These are phyloP conservation scores for Laspeyria flexula DNA, from an alignment of 2,888 invertebrate species.

Conservation along the genomic window DNA sequence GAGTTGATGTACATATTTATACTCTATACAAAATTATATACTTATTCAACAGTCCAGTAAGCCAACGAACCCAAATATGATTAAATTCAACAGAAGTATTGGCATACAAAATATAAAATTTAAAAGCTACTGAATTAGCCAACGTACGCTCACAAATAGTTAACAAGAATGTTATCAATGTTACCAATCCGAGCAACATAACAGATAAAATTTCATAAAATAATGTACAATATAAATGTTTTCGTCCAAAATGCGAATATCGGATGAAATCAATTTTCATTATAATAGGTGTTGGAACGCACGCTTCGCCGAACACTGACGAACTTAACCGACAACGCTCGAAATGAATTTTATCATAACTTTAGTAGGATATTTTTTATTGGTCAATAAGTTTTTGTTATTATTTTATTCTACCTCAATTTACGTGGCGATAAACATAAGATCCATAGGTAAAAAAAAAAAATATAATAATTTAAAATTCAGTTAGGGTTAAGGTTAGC, in stretches of 20 bases:
- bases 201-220: slow-evolving; percentile 20
- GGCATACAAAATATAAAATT: too few relatives aligned
- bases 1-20: too few relatives aligned
- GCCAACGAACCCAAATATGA: too few relatives aligned
- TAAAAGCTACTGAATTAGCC: too few relatives aligned
- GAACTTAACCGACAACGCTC: slow-evolving; percentile 23
- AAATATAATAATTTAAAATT: too few relatives aligned
- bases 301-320: slow-evolving; percentile 29
- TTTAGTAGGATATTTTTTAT: slow-evolving; percentile 1
- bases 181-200: background rate
- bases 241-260: slow-evolving; percentile 23
- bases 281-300: slow-evolving; percentile 38
- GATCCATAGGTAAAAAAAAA: too few relatives aligned
- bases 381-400: background rate
- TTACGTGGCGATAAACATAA: too few relatives aligned
- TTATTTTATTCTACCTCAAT: background rate
- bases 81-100: too few relatives aligned
- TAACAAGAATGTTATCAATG: background rate
- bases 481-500: too few relatives aligned
- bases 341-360: slow-evolving; percentile 28
- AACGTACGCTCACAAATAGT: too few relatives aligned
- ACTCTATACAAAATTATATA: too few relatives aligned
- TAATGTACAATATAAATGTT: slow-evolving; percentile 31
- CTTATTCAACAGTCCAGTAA: too few relatives aligned
- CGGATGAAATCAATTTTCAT: slow-evolving; percentile 39